Evolutionary conservation across 2,888 invertebrate genomes (phyloP).

Genomic region (Bruchidius siliquastri): DNA sequence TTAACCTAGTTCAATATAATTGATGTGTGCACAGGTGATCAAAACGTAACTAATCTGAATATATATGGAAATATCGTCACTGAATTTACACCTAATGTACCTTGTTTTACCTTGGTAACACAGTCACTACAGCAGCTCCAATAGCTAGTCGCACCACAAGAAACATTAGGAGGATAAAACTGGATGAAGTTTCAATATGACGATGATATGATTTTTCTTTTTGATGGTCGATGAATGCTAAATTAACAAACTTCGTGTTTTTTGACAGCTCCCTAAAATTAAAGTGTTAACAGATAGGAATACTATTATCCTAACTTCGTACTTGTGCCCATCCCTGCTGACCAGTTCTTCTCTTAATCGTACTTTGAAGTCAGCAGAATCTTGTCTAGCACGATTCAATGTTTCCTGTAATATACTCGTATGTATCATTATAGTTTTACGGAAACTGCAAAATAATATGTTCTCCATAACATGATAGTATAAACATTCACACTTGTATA

Average conservation of each 20-base stretch:
- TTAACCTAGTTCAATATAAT: no score
- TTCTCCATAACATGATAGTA: no score
- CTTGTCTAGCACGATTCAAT: slow-evolving; percentile 54
- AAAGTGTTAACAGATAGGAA: slow-evolving; percentile 3
- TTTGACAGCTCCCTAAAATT: slow-evolving; percentile 58
- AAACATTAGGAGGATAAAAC: slow-evolving; percentile 60
- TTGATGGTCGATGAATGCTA: slow-evolving; percentile 62
- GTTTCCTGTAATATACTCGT: slow-evolving; percentile 29
- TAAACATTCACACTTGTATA: no score
- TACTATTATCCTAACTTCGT: background rate
- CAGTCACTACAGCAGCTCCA: slow-evolving; percentile 52
- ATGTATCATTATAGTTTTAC: no score
- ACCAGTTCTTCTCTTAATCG: slow-evolving; percentile 78
- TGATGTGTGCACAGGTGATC: no score
- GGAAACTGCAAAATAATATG: no score
- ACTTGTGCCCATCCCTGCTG: slow-evolving; percentile 79
- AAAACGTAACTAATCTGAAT: no score
- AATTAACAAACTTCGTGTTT: slow-evolving; percentile 60
- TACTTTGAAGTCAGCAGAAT: slow-evolving; percentile 76
- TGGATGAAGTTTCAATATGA: slow-evolving; percentile 63
- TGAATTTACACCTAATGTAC: background rate
- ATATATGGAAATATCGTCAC: background rate
- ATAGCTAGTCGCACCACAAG: slow-evolving; percentile 58
- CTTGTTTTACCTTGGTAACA: slow-evolving; percentile 51
- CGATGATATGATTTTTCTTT: slow-evolving; percentile 64